Percentiles rank a stretch among this genome's conserved stretches.
These are phyloP conservation scores for Lycopodina hypogea DNA, from an alignment of 37 sponge, comb jelly and placozoan species.

Conservation along the genomic window DNA sequence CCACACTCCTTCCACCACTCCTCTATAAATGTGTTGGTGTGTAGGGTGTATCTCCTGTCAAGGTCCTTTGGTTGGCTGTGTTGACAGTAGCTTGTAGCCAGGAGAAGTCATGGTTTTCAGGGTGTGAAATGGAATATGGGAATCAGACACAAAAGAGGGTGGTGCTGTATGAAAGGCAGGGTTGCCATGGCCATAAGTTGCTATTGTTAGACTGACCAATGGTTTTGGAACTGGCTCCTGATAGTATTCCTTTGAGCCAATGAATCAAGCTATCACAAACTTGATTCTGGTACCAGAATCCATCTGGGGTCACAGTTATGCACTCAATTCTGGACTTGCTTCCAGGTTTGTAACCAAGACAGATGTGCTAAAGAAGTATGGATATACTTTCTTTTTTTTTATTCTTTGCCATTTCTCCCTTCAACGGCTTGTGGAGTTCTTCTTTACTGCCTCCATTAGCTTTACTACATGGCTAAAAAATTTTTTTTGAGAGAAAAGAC, in stretches of 20 bases:
- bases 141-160: background rate
- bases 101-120: conserved; percentile 8
- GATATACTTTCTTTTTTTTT: conserved; percentile 86
- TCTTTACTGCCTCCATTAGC: conserved; percentile 58
- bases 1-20: background rate
- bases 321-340: conserved; percentile 69
- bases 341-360: conserved; percentile 86
- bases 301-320: conserved; percentile 77
- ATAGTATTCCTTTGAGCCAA: conserved; percentile 92
- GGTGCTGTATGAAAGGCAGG: too few relatives aligned
- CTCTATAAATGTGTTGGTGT: conserved; percentile 17
- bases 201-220: background rate
- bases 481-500: too few relatives aligned
- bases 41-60: conserved; percentile 7
- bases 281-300: conserved; percentile 71
- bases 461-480: too few relatives aligned
- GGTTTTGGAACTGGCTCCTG: conserved; percentile 60
- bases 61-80: conserved; percentile 6
- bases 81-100: conserved; percentile 27
- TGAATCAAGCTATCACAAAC: conserved; percentile 60
- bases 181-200: background rate
- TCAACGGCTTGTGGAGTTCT: conserved; percentile 61
- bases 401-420: conserved; percentile 71
- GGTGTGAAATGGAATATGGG: conserved; percentile 17
- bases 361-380: conserved; percentile 92